A percentile compares a stretch with the other conserved stretches of the same genome.
Evolutionary conservation across 2,113 vertebrate species (phyloP).

Genomic region (Arothron firmamentum): DNA sequence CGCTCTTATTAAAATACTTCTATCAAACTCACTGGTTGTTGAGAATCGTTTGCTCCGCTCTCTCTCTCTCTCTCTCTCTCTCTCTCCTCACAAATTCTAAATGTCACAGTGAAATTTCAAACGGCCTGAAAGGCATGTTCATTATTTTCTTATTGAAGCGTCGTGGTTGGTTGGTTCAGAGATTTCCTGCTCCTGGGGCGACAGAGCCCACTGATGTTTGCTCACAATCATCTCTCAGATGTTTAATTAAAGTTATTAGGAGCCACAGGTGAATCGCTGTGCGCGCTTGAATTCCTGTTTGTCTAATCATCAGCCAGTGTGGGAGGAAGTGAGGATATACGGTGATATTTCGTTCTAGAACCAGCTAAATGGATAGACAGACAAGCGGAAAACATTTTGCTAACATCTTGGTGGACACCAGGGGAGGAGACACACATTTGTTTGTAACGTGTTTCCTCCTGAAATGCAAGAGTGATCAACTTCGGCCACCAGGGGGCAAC

Average conservation of each 20-base stretch:
- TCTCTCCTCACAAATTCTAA: constrained; percentile 59
- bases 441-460: too few species aligned
- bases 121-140: constrained; percentile 42
- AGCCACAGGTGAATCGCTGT: constrained; percentile 47
- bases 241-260: constrained; percentile 62
- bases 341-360: too few species aligned
- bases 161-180: constrained; percentile 45
- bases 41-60: constrained; percentile 57
- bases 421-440: too few species aligned
- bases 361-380: too few species aligned
- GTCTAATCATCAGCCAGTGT: not conserved
- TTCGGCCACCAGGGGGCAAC: too few species aligned
- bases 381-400: too few species aligned
- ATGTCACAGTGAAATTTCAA: constrained; percentile 62
- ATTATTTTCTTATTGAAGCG: constrained; percentile 58
- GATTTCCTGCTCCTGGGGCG: constrained; percentile 29
- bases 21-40: constrained; percentile 51
- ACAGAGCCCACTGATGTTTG: constrained; percentile 31
- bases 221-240: constrained; percentile 49
- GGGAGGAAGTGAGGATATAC: too few species aligned
- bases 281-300: constrained; percentile 32
- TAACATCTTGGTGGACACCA: too few species aligned
- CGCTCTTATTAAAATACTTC: constrained; percentile 64
- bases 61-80: constrained; percentile 18
- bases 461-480: too few species aligned